phyloP scores from a whole-genome alignment of 2,797 vertebrate genomes.

The Galagoides demidoff region DNA sequence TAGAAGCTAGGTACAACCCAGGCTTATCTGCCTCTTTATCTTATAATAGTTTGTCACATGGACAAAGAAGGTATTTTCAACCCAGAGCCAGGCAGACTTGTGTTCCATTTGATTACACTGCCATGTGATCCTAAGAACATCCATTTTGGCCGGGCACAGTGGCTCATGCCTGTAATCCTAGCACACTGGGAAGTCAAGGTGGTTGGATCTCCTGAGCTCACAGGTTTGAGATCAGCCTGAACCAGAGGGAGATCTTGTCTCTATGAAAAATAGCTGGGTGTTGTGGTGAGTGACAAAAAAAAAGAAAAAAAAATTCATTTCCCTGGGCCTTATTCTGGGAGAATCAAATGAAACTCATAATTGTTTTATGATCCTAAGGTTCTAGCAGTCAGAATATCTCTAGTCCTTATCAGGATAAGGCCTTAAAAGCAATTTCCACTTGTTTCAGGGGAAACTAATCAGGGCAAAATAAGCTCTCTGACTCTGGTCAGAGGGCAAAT shows the following conservation, averaged over 20 bases:
- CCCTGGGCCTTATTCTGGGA: neutral
- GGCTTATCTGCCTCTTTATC: constrained; percentile 20
- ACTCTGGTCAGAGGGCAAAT: constrained; percentile 36
- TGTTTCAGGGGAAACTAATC: constrained; percentile 34
- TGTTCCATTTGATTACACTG: constrained; percentile 44
- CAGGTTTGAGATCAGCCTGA: no score
- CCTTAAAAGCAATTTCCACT: constrained; percentile 43
- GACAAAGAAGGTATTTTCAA: neutral
- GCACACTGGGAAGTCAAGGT: no score
- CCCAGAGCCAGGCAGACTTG: neutral
- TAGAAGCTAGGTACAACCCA: neutral
- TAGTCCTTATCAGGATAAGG: neutral
- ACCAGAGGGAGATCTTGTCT: no score
- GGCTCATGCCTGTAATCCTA: no score
- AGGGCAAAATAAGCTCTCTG: constrained; percentile 36
- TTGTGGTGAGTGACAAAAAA: no score
- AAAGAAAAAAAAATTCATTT: neutral
- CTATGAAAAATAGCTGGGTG: no score
- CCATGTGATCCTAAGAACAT: neutral
- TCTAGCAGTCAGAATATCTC: constrained; percentile 39
- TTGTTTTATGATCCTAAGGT: constrained; percentile 43
- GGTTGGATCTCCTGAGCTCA: no score
- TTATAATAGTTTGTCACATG: neutral
- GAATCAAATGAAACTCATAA: neutral
- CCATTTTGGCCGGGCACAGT: neutral